Base-by-base conservation (phyloP, 2,113 vertebrate species). In the Pagrus major region DNA sequence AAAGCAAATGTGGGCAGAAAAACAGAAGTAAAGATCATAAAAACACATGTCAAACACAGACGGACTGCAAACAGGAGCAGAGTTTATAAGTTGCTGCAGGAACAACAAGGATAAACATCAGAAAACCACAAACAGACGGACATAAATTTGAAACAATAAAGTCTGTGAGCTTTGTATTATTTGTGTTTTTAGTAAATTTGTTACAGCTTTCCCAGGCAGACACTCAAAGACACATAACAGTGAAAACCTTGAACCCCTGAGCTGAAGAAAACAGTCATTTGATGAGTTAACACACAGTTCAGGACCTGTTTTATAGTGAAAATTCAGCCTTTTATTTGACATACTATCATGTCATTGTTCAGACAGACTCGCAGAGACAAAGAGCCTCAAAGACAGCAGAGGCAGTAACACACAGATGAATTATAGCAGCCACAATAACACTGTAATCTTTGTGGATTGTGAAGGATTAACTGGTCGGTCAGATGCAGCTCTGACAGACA, bases 361-460 rank as follows among this genome's bases (percentile, higher is more conserved):
- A 80, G 25, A 23, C 54, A 81, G 12, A 65, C 66, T 49, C 23
- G 52, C 52, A 44, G 23, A 75, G 16, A 76, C 76, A 51, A 37
- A 66, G 76, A 59, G 56, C 51, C 20, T 23, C 14, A 47, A n/a
- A 54, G 49, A 42, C 52, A 47, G 46, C 15, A 12, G 29, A 61
- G 31, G 11, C 46, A 39, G 72, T 3, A 41, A 16, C 59, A 55
- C n/a, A 42, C 71, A 68, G 69, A 70, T 72, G 84, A 81, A 76
- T 70, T 49, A 63, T 66, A 56, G 37, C 69, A 67, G 68, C 42
- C 71, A 74, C 23, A 41, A 54, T 35, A 37, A 37, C 65, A 37
- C 64, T 81, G 68, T 93, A 92, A 92, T 90, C 90, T 90, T 87
- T 71, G 61, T 85, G 86, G 89, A 91, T 85, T 89, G 85, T 80